Conservation (phyloP, 2,113 vertebrate genomes). For the Globicephala melas region DNA sequence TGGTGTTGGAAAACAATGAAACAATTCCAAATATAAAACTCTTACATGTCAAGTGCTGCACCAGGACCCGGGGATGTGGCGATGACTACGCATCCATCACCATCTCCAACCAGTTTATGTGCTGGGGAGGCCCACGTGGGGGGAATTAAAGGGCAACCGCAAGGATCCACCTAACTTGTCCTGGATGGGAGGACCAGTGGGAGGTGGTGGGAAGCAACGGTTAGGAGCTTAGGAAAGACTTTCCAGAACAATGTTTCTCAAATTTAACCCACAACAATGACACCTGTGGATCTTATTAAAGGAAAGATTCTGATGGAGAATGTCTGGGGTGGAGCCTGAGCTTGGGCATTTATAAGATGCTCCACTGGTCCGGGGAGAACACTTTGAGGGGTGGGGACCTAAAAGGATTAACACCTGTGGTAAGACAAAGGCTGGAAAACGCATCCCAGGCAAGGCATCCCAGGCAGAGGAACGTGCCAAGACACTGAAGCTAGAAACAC, state of each 20-base stretch:
- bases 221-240: background rate
- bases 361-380: background rate
- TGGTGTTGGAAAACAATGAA: background rate
- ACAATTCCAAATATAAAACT: background rate
- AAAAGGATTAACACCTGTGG: background rate
- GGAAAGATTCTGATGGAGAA: background rate
- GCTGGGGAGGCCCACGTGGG: background rate
- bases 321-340: background rate
- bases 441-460: background rate
- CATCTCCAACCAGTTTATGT: background rate
- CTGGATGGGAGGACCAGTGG: background rate
- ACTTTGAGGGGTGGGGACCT: background rate
- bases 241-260: background rate
- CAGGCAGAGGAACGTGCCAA: background rate
- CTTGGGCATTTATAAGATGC: background rate
- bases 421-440: background rate
- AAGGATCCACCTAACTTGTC: background rate
- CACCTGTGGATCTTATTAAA: background rate
- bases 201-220: background rate
- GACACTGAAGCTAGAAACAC: background rate
- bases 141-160: background rate
- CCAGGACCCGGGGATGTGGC: background rate
- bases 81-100: background rate
- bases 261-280: background rate
- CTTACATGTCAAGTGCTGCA: accelerated